Evolutionary conservation across 2,113 vertebrate species (phyloP), one percentile per base, ranked within the genome.

Genomic region (Podiceps cristatus): DNA sequence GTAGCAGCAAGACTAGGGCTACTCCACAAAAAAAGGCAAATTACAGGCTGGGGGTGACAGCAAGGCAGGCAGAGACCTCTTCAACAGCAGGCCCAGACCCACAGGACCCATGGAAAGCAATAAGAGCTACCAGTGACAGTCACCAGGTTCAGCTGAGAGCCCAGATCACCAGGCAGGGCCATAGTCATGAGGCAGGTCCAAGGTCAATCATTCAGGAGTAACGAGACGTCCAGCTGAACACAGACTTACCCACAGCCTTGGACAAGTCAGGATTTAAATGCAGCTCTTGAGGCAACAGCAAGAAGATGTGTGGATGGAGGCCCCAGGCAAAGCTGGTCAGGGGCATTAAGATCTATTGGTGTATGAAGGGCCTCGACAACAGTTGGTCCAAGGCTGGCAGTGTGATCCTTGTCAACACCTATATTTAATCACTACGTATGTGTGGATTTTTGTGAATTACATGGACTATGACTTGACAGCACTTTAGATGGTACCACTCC

Each of bases 321-420:
- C 14, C 24, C 24, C 20, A 18, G 28, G 9, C n/a, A 44, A 72
- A 67, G 52, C n/a, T 49, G 15, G 6, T 60, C 29, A 60, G 24
- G 29, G n/a, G 5, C 1, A 1, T 35, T 18, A 27, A 44, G 35
- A 25, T 47, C 40, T 60, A 2, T 4, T 16, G 35, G 19, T 33
- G 11, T 12, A 45, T 9, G 14, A 7, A 27, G 14, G 35, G 24
- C 17, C 8, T n/a, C 0, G 0, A 56, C 23, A 28, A 23, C 17
- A 22, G 22, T 18, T 20, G 22, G 29, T 28, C 25, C 10, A 28
- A 66, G 40, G n/a, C 45, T 66, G 64, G 13, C 31, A 37, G 11
- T 1, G 5, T 40, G 53, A 67, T 44, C 29, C 5, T 11, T 25
- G 23, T 73, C 83, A 62, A 56, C 27, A 59, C 9, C 28, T 71